Conservation (phyloP, 1,140 invertebrate genomes). For the Sweltsa coloradensis region DNA sequence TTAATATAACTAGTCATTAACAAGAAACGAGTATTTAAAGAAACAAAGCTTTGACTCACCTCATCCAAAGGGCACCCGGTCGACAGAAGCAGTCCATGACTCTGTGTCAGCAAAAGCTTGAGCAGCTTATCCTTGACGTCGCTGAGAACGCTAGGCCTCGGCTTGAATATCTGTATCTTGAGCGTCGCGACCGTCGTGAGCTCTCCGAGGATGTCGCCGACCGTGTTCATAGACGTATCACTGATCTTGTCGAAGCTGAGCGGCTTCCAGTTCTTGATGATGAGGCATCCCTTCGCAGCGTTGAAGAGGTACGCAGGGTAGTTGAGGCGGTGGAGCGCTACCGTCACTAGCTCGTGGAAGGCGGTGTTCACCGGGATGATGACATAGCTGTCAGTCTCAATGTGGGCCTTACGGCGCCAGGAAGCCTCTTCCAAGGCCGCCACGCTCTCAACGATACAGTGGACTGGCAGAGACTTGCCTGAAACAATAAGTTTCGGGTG, state of each 20-base stretch:
- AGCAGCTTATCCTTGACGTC: slow-evolving; percentile 91
- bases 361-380: slow-evolving; percentile 82
- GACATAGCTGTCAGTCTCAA: slow-evolving; percentile 85
- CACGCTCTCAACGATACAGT: slow-evolving; percentile 78
- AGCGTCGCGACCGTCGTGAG: slow-evolving; percentile 81
- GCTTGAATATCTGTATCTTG: slow-evolving; percentile 63
- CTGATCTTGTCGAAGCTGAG: slow-evolving; percentile 80
- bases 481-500: slow-evolving; percentile 18
- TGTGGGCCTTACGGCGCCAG: slow-evolving; percentile 48
- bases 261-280: slow-evolving; percentile 90
- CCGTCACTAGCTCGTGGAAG: slow-evolving; percentile 69
- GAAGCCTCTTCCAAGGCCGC: slow-evolving; percentile 50
- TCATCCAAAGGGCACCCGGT: slow-evolving; percentile 88
- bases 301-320: slow-evolving; percentile 61
- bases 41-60: slow-evolving; percentile 45
- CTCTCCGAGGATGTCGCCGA: slow-evolving; percentile 86
- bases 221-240: slow-evolving; percentile 69
- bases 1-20: no score
- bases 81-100: slow-evolving; percentile 68
- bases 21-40: no score
- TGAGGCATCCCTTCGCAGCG: slow-evolving; percentile 72
- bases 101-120: slow-evolving; percentile 74
- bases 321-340: slow-evolving; percentile 63
- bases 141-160: slow-evolving; percentile 57
- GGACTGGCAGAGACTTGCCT: slow-evolving; percentile 85